Base-by-base conservation (phyloP, 2,888 invertebrate species). In the Caradrina clavipalpis region DNA sequence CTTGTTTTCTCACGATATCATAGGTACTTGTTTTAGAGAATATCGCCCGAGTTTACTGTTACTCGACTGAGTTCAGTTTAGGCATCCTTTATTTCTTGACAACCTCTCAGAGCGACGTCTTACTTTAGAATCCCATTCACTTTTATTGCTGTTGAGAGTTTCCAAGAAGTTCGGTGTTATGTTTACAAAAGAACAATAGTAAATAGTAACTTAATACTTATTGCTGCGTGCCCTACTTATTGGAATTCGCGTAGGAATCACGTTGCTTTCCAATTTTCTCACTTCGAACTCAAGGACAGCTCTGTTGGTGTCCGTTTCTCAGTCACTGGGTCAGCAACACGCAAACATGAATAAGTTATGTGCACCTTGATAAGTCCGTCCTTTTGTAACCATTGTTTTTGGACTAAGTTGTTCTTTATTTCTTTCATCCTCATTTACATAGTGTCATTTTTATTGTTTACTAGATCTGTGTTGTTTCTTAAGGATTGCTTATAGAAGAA, bases 121-220 rank as follows among this genome's bases (percentile, higher is more conserved):
- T 60, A 57, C 56, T 72, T 62, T 66, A 57, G 67, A 69, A 65
- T 72, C 58, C 66, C 74, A 79, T 82, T 83, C 74, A 76, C 58
- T 79, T 75, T 74, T 70, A 65, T 66, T 71, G 64, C 56, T 75
- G 45, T 78, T 57, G 45, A 69, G 65, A 51, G 74, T 69, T 76
- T 72, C 64, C 31, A 35, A 63, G 65, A 71, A 80, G 70, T 80
- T 82, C 49, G 47, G 53, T 72, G 55, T 66, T 69, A 50, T 83
- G 75, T 82, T 81, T 83, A 82, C 73, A 7, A 64, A 60, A 76
- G 73, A 65, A 63, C 61, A 81, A 77, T 82, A 81, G 83, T 78
- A 82, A 82, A 83, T 66, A 84, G 81, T 82, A 84, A 83, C 78
- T 73, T 75, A 72, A 77, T 69, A 80, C 68, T 68, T 62, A 79